Evolutionary conservation across 64 coral and sea anemone genomes (phyloP), one percentile per base, ranked within the genome.

Genomic region (Hydrozoanthus tunicans): DNA sequence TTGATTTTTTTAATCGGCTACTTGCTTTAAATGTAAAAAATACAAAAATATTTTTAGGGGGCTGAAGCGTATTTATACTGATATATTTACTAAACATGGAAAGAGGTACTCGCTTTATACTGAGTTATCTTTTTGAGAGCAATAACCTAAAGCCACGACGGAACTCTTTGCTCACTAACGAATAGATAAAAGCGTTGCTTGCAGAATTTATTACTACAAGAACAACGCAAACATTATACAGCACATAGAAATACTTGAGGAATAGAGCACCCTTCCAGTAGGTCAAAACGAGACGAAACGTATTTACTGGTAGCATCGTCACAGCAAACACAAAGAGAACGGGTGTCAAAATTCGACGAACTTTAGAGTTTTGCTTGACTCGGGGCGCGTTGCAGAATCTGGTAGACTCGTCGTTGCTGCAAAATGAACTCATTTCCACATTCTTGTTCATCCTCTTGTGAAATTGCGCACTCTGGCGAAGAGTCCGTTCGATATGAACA

Each of bases 341-440:
- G 43, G 84, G 84, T 56, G 84, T 75, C 7, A 88, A 73, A 75
- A 88, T 88, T 73, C 84, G 84, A 11, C 84, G 84, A 75, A 74
- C 84, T 88, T 72, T 73, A 7, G 84, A 26, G 56, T 88, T 88
- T 74, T 74, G 84, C n/a, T 51, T 88, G n/a, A 88, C 10, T 43
- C 84, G 69, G 17, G 69, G 26, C 12, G 70, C 14, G 24, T 88
- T 74, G 69, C 55, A 62, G 51, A 51, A 20, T 54, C 13, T 73
- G 60, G 53, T 15, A 56, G 69, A 75, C 13, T 74, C 56, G 5
- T 88, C 67, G 25, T 51, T 72, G 20, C 27, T 88, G 55, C 56
- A 59, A 14, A 3, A 3, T 9, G 69, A 75, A 60, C 84, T 74
- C 13, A 73, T 11, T 58, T 88, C 84, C 23, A 74, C 7, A 27